These are phyloP conservation scores for Hemicrepidius hirtus DNA, from an alignment of 2,888 invertebrate species.

Conservation along the genomic window DNA sequence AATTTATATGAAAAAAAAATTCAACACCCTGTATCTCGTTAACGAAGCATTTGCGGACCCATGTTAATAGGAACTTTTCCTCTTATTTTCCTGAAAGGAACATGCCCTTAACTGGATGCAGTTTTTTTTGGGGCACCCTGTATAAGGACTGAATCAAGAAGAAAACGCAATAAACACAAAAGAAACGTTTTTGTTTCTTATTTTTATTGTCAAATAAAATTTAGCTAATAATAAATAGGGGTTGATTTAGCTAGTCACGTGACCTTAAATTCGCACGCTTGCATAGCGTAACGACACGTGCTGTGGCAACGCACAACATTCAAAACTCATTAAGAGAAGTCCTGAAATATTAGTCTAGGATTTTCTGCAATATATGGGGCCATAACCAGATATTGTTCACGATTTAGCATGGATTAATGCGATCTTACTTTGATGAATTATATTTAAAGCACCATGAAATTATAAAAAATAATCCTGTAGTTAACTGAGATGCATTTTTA, in stretches of 20 bases:
- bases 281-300: constrained; percentile 60
- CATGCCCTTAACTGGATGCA: too few relatives aligned
- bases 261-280: constrained; percentile 53
- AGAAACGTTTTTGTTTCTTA: too few relatives aligned
- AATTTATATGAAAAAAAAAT: too few relatives aligned
- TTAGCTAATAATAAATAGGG: neutral
- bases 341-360: constrained; percentile 37
- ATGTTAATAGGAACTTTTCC: too few relatives aligned
- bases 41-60: too few relatives aligned
- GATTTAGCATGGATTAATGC: constrained; percentile 21
- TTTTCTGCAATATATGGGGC: constrained; percentile 22
- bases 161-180: too few relatives aligned
- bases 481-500: neutral
- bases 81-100: too few relatives aligned
- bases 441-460: neutral
- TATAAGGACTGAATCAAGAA: too few relatives aligned
- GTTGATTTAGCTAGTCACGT: constrained; percentile 49
- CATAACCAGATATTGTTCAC: neutral
- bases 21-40: too few relatives aligned
- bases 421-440: neutral
- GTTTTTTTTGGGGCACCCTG: too few relatives aligned
- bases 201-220: too few relatives aligned
- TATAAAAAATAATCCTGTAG: neutral
- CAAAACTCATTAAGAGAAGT: constrained; percentile 61
- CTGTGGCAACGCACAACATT: constrained; percentile 59